Conservation (phyloP, 2,797 vertebrate genomes). For the Lindbergichthys nudifrons region DNA sequence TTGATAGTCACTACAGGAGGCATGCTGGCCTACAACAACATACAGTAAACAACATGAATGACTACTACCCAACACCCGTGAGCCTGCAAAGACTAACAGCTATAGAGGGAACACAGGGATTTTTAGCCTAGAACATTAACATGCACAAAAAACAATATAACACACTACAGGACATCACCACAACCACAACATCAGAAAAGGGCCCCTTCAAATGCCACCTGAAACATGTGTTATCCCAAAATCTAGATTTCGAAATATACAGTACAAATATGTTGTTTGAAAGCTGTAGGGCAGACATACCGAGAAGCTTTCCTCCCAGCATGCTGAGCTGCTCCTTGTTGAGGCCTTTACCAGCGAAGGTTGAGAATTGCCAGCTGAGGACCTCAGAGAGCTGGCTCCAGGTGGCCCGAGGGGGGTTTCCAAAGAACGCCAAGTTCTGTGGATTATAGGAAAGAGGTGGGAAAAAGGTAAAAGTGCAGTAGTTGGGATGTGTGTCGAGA, state of each 20-base stretch:
- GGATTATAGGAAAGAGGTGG: background rate
- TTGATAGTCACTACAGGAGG: conserved; percentile 88
- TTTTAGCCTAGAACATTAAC: too few species aligned
- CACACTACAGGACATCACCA: too few species aligned
- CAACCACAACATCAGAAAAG: too few species aligned
- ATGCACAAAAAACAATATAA: too few species aligned
- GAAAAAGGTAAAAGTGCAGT: background rate
- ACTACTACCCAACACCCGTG: background rate
- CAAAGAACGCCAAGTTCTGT: conserved; percentile 95
- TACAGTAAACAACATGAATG: background rate
- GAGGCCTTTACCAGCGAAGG: conserved; percentile 92
- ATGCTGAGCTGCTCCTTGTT: conserved; percentile 94
- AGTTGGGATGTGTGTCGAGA: background rate
- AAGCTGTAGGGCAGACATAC: conserved; percentile 67
- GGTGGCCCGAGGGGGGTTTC: conserved; percentile 88
- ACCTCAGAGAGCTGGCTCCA: conserved; percentile 95
- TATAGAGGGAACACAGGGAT: too few species aligned
- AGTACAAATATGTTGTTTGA: background rate
- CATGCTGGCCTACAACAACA: conserved; percentile 86
- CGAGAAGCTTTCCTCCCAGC: conserved; percentile 94
- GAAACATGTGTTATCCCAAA: background rate
- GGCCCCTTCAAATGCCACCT: background rate
- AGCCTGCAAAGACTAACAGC: background rate
- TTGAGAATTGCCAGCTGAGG: conserved; percentile 97
- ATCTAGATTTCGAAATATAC: background rate